A percentile compares a stretch with the other conserved stretches of the same genome.
Conservation (phyloP, 2,888 invertebrate species). For the Sabatieria punctata region DNA sequence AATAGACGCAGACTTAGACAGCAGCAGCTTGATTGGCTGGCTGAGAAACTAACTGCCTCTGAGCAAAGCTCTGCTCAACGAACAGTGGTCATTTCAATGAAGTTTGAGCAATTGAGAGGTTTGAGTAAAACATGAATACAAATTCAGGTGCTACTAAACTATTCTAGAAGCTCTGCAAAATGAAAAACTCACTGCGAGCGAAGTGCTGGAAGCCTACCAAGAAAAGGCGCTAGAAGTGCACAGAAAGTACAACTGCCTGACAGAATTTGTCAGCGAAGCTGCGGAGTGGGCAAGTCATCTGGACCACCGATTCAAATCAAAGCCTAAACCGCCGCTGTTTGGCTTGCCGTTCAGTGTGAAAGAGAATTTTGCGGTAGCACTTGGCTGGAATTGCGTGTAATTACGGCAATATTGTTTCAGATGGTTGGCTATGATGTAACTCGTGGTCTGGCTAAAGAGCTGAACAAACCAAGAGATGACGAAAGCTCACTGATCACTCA, state of each 20-base stretch:
- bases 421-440: slow-evolving; percentile 31
- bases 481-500: slow-evolving; percentile 13
- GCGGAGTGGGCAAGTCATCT: slow-evolving; percentile 4
- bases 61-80: no score
- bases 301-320: slow-evolving; percentile 8
- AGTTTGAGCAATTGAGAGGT: no score
- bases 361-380: slow-evolving; percentile 27
- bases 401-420: no score
- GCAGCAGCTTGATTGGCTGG: neutral
- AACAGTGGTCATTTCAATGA: no score
- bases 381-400: no score
- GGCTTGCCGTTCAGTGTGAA: slow-evolving; percentile 31
- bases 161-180: no score
- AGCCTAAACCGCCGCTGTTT: slow-evolving; percentile 23
- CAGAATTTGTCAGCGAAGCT: slow-evolving; percentile 24
- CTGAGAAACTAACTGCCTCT: neutral
- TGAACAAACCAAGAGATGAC: slow-evolving; percentile 23
- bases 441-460: slow-evolving; percentile 28
- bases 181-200: neutral
- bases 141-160: no score
- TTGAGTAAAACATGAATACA: no score
- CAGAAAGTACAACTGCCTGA: slow-evolving; percentile 17
- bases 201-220: slow-evolving; percentile 5
- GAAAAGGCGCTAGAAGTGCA: slow-evolving; percentile 18
- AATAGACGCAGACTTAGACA: neutral